Conservation (phyloP, 53 echinoderm and acorn worm species). For the Temnopleurus reevesii region DNA sequence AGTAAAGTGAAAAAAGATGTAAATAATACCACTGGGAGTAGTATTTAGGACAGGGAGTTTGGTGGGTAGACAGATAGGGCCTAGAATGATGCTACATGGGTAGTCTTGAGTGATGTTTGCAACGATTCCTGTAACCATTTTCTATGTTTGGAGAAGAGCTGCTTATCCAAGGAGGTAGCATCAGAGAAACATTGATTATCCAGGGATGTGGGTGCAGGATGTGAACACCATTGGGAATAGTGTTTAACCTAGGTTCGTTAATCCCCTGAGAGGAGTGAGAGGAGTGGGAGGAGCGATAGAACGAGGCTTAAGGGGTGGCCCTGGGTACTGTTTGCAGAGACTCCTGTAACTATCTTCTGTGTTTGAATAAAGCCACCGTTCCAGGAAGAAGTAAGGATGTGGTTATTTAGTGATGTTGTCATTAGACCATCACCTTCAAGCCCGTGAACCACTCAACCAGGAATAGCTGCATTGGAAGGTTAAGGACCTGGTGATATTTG, state of each 20-base stretch:
- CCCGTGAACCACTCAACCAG: constrained; percentile 23
- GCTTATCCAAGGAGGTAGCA: no score
- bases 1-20: no score
- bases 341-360: not conserved
- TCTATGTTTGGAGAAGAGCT: no score
- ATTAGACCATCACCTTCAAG: constrained; percentile 14
- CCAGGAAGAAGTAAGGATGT: constrained; percentile 4
- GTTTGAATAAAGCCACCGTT: not conserved
- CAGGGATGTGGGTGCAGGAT: no score
- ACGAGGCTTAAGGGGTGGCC: not conserved
- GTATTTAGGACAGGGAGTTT: no score
- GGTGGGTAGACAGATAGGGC: no score
- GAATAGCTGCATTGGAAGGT: not conserved
- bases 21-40: no score
- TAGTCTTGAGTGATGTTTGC: no score
- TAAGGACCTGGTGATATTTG: constrained; percentile 1
- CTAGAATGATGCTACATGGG: no score
- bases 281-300: constrained; percentile 6
- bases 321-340: constrained; percentile 10
- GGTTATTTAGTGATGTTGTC: constrained; percentile 23
- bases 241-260: not conserved
- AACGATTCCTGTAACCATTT: no score
- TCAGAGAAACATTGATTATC: no score
- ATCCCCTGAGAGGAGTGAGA: no score
- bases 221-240: not conserved